Conservation (phyloP, 2,888 invertebrate genomes). For the Cerceris ruficornis region DNA sequence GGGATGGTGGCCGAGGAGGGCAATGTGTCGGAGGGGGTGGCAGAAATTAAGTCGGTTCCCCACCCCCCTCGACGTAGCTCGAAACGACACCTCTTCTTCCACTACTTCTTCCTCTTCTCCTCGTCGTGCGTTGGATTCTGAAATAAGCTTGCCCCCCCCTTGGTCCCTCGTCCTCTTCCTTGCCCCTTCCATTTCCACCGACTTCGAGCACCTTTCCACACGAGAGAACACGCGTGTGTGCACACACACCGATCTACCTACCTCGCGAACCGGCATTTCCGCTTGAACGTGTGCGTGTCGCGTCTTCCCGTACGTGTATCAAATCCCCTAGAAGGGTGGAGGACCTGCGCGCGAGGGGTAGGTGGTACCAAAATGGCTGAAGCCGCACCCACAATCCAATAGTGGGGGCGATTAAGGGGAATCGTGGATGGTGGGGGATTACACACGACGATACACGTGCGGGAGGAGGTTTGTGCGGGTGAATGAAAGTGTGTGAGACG, state of each 20-base stretch:
- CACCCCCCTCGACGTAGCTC: slow-evolving; percentile 64
- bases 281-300: background rate
- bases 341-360: slow-evolving; percentile 72
- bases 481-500: slow-evolving; percentile 24
- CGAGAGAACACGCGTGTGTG: slow-evolving; percentile 52
- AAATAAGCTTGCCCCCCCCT: slow-evolving; percentile 72
- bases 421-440: slow-evolving; percentile 62
- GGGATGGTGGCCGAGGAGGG: slow-evolving; percentile 37
- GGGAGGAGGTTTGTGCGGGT: slow-evolving; percentile 32
- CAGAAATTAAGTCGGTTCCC: slow-evolving; percentile 78
- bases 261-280: background rate
- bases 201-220: slow-evolving; percentile 61
- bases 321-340: slow-evolving; percentile 68
- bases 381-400: slow-evolving; percentile 68
- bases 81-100: slow-evolving; percentile 74
- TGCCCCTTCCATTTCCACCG: slow-evolving; percentile 51
- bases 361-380: slow-evolving; percentile 80
- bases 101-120: slow-evolving; percentile 59
- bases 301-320: slow-evolving; percentile 48
- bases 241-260: slow-evolving; percentile 1
- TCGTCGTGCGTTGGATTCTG: slow-evolving; percentile 74
- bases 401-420: slow-evolving; percentile 76
- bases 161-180: slow-evolving; percentile 37
- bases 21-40: slow-evolving; percentile 68
- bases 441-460: slow-evolving; percentile 61